These are phyloP conservation scores for Thera britannica DNA, from an alignment of 2,888 invertebrate species.

Conservation along the genomic window DNA sequence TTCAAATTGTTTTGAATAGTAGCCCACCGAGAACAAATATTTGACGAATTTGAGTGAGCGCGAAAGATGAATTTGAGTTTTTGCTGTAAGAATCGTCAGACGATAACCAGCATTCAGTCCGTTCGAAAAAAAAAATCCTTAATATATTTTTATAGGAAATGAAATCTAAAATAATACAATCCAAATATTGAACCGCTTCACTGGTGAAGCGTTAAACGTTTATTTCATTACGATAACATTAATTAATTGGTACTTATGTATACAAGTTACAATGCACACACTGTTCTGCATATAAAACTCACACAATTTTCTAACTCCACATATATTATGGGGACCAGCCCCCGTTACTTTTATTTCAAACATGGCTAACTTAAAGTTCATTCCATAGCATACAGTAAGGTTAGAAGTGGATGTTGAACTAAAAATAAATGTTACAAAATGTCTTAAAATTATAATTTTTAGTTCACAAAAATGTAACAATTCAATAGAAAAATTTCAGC, in stretches of 20 bases:
- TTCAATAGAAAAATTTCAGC: slow-evolving; percentile 5
- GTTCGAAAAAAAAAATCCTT: too few species aligned
- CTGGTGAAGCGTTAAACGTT: slow-evolving; percentile 53
- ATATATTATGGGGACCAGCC: slow-evolving; percentile 77
- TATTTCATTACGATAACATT: slow-evolving; percentile 64
- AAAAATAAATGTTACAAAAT: slow-evolving; percentile 20
- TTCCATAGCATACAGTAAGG: slow-evolving; percentile 42
- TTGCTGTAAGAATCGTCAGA: too few species aligned
- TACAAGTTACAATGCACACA: slow-evolving; percentile 60
- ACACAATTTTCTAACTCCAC: slow-evolving; percentile 68
- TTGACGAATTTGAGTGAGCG: too few species aligned
- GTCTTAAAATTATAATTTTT: slow-evolving; percentile 17
- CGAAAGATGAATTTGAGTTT: too few species aligned
- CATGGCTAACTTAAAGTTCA: slow-evolving; percentile 42
- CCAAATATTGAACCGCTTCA: slow-evolving; percentile 43
- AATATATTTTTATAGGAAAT: background rate
- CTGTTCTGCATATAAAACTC: slow-evolving; percentile 70
- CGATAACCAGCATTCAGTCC: too few species aligned
- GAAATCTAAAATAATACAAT: slow-evolving; percentile 27
- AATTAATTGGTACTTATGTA: slow-evolving; percentile 64
- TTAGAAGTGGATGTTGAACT: slow-evolving; percentile 49
- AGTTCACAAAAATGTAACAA: slow-evolving; percentile 9
- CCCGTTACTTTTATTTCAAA: slow-evolving; percentile 67
- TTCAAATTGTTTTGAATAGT: too few species aligned
- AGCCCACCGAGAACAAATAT: too few species aligned